Evolutionary conservation across 2,113 vertebrate genomes (phyloP), one percentile per base, ranked within the genome.

Genomic region (Bubo bubo): DNA sequence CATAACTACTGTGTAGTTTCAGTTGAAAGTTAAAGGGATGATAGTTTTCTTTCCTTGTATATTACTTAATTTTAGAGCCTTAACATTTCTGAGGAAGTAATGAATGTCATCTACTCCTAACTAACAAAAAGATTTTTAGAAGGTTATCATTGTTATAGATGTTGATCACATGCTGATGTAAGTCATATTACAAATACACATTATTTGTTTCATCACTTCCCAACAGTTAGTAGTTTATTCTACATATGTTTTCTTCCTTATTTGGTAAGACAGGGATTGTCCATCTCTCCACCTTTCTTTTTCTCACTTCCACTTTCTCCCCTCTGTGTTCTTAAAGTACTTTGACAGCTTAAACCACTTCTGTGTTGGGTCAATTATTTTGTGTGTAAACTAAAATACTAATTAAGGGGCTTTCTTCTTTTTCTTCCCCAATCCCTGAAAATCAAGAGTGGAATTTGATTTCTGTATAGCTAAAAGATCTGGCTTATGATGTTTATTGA

Each of bases 81-180:
- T 49, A 9, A 9, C 2, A 0, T 52, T 89, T 89, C 19, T 15
- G 28, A 4, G 47, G 15, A 49, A 49, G 34, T 18, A n/a, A 32
- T 10, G 14, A 6, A 1, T 20, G 6, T 49, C 27, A 14, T 35
- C 24, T 18, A 2, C 23, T 75, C n/a, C 19, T 32, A 23, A 21
- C 13, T 37, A 28, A 45, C 30, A 35, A 34, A 34, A 68, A 19
- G 10, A 30, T 6, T 59, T 53, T 12, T 8, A 10, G 12, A 58
- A 77, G 7, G 3, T 41, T 30, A 0, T 74, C 3, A 0, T 34
- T 0, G 0, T 64, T 79, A 14, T 15, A n/a, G 35, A 11, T 18
- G 11, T 35, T 71, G 68, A 45, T 92, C 56, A 21, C 14, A 1
- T 32, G 41, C 35, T 67, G 60, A 32, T 82, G 19, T 45, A 53